phyloP scores from a whole-genome alignment of 35 echinoderm and acorn worm genomes.

The Apostichopus japonicus region DNA sequence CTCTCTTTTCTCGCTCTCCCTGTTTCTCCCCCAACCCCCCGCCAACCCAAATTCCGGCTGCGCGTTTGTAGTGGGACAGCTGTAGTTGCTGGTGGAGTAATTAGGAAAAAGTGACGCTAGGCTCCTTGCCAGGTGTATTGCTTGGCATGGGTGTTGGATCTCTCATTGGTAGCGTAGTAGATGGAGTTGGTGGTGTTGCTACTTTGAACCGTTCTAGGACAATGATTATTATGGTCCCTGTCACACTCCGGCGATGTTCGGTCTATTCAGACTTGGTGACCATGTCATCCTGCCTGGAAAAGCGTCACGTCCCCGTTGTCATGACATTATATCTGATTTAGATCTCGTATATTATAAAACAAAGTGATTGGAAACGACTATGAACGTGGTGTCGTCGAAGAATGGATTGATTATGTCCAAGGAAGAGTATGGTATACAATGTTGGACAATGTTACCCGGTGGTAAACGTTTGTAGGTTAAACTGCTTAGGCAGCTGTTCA shows the following conservation, averaged over 20 bases:
- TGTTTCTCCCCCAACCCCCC: too few relatives aligned
- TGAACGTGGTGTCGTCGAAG: slow-evolving; percentile 6
- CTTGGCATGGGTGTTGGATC: not conserved
- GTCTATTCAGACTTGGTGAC: not conserved
- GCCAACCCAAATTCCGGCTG: too few relatives aligned
- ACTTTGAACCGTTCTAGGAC: not conserved
- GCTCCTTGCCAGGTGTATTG: not conserved
- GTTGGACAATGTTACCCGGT: not conserved
- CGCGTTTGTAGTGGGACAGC: not conserved
- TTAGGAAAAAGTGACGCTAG: not conserved
- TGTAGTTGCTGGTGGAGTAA: not conserved
- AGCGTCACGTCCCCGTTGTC: not conserved
- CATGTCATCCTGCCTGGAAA: not conserved
- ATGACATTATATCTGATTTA: slow-evolving; percentile 13
- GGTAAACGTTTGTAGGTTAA: not conserved
- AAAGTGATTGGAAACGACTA: not conserved
- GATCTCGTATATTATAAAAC: not conserved
- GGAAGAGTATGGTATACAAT: not conserved
- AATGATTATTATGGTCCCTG: slow-evolving; percentile 3
- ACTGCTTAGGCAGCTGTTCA: too few relatives aligned
- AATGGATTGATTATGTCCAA: not conserved
- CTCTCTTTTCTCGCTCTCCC: too few relatives aligned
- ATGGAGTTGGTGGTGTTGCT: not conserved
- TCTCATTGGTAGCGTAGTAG: not conserved
- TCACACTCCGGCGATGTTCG: not conserved